Base-by-base conservation (phyloP, 2,113 vertebrate genomes). In the Anthoscopus minutus region DNA sequence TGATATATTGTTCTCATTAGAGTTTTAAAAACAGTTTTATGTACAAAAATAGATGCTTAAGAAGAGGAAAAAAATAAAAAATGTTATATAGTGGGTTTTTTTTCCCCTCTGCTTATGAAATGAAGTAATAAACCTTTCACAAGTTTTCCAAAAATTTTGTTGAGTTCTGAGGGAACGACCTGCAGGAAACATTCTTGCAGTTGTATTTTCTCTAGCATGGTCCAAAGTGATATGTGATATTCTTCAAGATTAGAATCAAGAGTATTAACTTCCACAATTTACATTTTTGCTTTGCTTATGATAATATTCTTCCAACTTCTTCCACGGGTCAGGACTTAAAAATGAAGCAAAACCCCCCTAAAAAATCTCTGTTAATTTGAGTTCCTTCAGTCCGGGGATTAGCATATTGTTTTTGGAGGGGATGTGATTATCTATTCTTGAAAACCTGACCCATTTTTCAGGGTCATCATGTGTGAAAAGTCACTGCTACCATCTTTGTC, bases 1-100 rank as follows among this genome's bases (percentile, higher is more conserved):
- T 93, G 90, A 97, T 93, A 66, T 66, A 91, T 89, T 93, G 81
- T 84, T 96, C 88, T 97, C 94, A 95, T 88, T 89, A 93, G 66
- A 17, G 33, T 88, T 90, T 81, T 54, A 69, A 94, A 96, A 96
- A 42, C 56, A 91, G 60, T 80, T 89, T 96, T 90, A 62, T n/a
- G 56, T 83, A 77, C 71, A 58, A 84, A 89, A 93, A 94, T 86
- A 88, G 16, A 83, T 50, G 27, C 78, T 74, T 88, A 92, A 94
- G 48, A 88, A 70, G 65, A 60, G 45, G 33, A 81, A 90, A 71
- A 60, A 92, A 92, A 69, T n/a, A 81, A 86, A 70, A 76, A 35
- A 33, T 7, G 1, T 57, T 89, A 38, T 19, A 13, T 1, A 25
- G 21, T 7, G 9, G 8, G 4, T 11, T 6, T 53, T 53, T 62